Evolutionary conservation across 1,140 invertebrate genomes (phyloP), one percentile per base, ranked within the genome.

Genomic region (Holotrichia oblita): DNA sequence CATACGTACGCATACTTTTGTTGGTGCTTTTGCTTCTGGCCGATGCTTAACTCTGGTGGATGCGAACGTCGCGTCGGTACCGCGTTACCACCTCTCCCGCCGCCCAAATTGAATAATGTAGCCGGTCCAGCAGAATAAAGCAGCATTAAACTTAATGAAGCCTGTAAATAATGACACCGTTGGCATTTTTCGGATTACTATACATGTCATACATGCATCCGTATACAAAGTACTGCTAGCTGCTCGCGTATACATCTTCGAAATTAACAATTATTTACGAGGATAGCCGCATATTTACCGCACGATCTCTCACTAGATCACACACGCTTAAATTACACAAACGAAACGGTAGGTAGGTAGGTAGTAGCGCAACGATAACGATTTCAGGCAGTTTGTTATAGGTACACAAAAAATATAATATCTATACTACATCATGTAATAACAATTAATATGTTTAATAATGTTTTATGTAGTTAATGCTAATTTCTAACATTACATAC

Each of bases 21-120:
- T n/a, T n/a, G n/a, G n/a, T n/a, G n/a, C n/a, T n/a, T 42, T 42
- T 77, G 27, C 73, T 44, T 73, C 78, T 64, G n/a, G 40, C 10
- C n/a, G 55, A 59, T 59, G 55, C 55, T 59, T 6, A n/a, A n/a
- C n/a, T n/a, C n/a, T 12, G 3, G 61, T 27, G 61, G 17, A 64
- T 6, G 44, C 44, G 44, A n/a, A 48, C 44, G 44, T 10, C 3
- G 12, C n/a, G n/a, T n/a, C 44, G 44, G 12, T n/a, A 75, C 69
- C 44, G 14, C 22, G 41, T 48, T 78, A n/a, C 24, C 72, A 7
- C 20, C 77, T 40, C 14, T n/a, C n/a, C n/a, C n/a, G n/a, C 40
- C 78, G 79, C 76, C 78, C 79, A 82, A 83, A 83, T 82, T 83
- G 81, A 82, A 83, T 83, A 82, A 83, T 81, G 79, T 83, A 81